Evolutionary conservation across 2,113 vertebrate species (phyloP).

Genomic region (Eudorcas thomsonii): DNA sequence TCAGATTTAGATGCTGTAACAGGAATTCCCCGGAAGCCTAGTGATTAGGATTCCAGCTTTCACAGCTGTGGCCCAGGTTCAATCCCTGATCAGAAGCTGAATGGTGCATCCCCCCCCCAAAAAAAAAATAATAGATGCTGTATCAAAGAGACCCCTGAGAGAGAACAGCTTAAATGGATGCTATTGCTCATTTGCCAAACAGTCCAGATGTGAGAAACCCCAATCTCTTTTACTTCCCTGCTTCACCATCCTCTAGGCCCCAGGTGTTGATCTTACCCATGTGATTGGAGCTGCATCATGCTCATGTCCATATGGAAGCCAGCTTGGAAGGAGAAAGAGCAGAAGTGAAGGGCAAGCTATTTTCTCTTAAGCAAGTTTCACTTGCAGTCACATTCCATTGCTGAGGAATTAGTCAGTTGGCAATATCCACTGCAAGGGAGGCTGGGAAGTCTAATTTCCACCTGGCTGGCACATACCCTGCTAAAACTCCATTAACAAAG

Average conservation of each 20-base stretch:
- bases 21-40: neutral
- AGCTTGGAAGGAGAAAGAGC: neutral
- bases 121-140: neutral
- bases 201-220: neutral
- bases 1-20: neutral
- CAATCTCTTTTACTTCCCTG: neutral
- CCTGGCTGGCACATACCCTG: neutral
- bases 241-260: neutral
- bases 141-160: neutral
- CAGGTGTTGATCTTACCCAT: neutral
- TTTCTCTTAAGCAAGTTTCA: neutral
- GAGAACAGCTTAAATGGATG: neutral
- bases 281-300: neutral
- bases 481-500: neutral
- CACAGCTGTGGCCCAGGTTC: neutral
- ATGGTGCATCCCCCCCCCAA: neutral
- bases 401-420: neutral
- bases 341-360: neutral
- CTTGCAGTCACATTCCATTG: neutral
- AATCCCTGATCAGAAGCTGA: neutral
- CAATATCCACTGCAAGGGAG: neutral
- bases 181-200: neutral
- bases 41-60: neutral
- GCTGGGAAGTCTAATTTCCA: neutral
- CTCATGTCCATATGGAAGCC: neutral